Base-by-base conservation (phyloP, 2,797 vertebrate species). In the Furcifer pardalis region DNA sequence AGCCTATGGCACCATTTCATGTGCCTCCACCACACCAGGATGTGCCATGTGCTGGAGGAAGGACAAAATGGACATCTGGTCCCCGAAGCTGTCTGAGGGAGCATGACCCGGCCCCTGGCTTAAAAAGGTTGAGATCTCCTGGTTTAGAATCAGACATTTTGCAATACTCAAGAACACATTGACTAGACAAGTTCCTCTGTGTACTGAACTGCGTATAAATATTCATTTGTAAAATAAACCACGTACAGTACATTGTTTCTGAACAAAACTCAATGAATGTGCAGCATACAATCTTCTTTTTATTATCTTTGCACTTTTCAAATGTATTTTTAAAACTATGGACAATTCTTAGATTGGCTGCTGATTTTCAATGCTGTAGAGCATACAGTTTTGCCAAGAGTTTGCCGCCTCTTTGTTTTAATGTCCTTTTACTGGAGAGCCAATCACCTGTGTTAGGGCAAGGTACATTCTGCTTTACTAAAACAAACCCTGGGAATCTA, bases 401-500 rank as follows among this genome's bases (percentile, higher is more conserved):
- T 91, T 87, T 83, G 86, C 89, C 86, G 91, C 68, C 82, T 49
- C 87, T 94, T 90, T 94, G 93, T 89, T 92, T 87, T 79, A 83
- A 73, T 81, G 84, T 80, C 87, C 85, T 94, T 95, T 86, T 95
- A 92, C 88, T 92, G 87, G 92, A 89, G 80, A 94, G 84, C 84
- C 92, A 91, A 74, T 94, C 93, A 94, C 90, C 92, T 95, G 89
- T 95, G 90, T 86, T 93, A 94, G 90, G 86, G 82, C 86, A 94
- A 94, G 76, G 90, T 91, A 95, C 92, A 92, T 94, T 93, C 86
- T 94, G 89, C 92, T 93, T 81, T 95, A 90, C 93, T 93, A 87
- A 95, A 95, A 91, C 78, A 86, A 92, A 86, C 91, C 90, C 89
- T 81, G 77, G 86, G 87, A 92, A 94, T 95, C 94, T 92, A 88